Conservation (phyloP, 2,888 invertebrate genomes). For the Pheosia tremula region DNA sequence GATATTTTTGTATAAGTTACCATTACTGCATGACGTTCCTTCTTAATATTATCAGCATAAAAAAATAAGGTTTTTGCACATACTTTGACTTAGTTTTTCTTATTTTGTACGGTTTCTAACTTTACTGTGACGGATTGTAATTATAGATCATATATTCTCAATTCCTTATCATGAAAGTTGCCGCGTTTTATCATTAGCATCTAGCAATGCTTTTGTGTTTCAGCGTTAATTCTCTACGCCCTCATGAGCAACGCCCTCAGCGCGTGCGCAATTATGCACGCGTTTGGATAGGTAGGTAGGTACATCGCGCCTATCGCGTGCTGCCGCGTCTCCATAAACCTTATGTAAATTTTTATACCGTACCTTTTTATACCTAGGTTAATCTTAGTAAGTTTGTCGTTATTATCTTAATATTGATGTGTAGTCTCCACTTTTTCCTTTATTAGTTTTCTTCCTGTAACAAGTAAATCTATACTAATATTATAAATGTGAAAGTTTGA, state of each 20-base stretch:
- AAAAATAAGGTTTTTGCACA: not conserved
- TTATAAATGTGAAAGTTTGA: too few species aligned
- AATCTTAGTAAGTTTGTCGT: too few species aligned
- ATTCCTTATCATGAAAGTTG: conserved; percentile 30
- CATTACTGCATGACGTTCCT: not conserved
- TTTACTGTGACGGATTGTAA: not conserved
- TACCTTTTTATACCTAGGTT: too few species aligned
- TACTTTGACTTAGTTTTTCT: not conserved
- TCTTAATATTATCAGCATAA: not conserved
- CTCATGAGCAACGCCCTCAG: conserved; percentile 44
- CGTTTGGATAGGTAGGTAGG: conserved; percentile 40
- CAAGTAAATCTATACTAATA: too few species aligned
- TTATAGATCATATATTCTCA: not conserved
- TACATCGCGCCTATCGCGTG: conserved; percentile 27
- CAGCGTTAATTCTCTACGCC: conserved; percentile 52
- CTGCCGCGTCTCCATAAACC: conserved; percentile 7
- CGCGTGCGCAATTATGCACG: conserved; percentile 56
- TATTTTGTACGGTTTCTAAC: not conserved
- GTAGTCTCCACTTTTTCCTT: not conserved
- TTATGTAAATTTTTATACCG: too few species aligned
- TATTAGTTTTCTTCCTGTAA: not conserved
- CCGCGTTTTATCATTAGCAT: conserved; percentile 47
- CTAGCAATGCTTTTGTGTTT: conserved; percentile 42
- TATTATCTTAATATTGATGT: too few species aligned
- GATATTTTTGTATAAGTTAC: too few species aligned